These are phyloP conservation scores for Lasioglossum zephyrum DNA, from an alignment of 2,888 invertebrate species.

Conservation along the genomic window DNA sequence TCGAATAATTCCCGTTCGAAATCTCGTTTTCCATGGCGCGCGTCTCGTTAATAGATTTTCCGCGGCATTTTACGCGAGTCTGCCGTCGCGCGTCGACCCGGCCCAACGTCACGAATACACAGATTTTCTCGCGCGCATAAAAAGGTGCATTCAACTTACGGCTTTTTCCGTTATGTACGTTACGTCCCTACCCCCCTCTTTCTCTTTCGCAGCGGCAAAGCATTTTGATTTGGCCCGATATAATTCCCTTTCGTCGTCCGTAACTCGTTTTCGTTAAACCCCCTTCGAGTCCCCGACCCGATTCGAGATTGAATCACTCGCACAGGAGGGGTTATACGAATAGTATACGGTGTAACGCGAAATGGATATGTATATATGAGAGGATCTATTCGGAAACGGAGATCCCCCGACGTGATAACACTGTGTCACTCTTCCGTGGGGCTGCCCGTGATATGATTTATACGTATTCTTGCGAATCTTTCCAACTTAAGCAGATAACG, in stretches of 20 bases:
- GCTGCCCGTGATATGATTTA: slow-evolving; percentile 48
- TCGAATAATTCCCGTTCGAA: slow-evolving; percentile 32
- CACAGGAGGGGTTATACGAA: slow-evolving; percentile 29
- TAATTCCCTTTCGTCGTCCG: slow-evolving; percentile 43
- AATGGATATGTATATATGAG: slow-evolving; percentile 65
- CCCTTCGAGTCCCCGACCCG: slow-evolving; percentile 33
- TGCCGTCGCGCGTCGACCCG: not conserved
- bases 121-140: not conserved
- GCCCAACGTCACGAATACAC: slow-evolving; percentile 11
- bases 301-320: slow-evolving; percentile 63
- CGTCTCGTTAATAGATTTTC: slow-evolving; percentile 31
- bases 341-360: slow-evolving; percentile 47
- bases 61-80: not conserved
- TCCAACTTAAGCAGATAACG: slow-evolving; percentile 24
- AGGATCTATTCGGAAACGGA: slow-evolving; percentile 60
- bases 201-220: not conserved
- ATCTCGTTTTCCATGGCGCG: slow-evolving; percentile 21
- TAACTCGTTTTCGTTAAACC: slow-evolving; percentile 58
- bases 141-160: slow-evolving; percentile 9
- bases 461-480: slow-evolving; percentile 26
- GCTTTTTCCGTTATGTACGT: not conserved
- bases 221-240: slow-evolving; percentile 32
- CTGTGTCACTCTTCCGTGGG: slow-evolving; percentile 50
- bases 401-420: slow-evolving; percentile 63
- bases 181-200: not conserved